A percentile compares a stretch with the other conserved stretches of the same genome.
phyloP scores from a whole-genome alignment of 2,888 invertebrate genomes.

The Tetranychus truncatus region DNA sequence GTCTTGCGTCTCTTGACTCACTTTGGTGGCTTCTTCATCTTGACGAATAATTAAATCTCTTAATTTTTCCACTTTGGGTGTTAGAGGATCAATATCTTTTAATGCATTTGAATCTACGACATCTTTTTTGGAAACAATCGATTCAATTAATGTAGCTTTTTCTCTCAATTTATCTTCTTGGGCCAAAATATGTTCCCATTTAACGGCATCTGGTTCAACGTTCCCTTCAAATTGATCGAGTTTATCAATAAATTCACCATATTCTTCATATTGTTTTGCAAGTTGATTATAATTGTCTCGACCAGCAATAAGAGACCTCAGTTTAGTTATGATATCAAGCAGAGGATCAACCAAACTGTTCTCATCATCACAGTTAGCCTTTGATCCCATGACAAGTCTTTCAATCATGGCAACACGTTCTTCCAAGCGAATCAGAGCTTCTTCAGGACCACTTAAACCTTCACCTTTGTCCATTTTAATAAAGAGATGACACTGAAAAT shows the following conservation, averaged over 20 bases:
- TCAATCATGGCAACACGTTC: neutral
- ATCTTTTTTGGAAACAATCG: neutral
- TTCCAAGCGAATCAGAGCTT: neutral
- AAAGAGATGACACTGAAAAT: neutral
- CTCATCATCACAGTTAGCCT: neutral
- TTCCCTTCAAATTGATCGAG: neutral
- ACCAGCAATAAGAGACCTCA: neutral
- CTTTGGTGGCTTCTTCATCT: neutral
- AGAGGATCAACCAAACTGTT: neutral
- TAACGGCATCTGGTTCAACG: neutral
- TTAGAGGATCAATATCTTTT: neutral
- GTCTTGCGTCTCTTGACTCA: neutral
- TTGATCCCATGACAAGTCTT: neutral
- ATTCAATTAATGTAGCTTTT: neutral
- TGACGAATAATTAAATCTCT: neutral
- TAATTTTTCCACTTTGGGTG: neutral
- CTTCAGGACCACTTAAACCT: neutral
- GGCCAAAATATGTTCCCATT: conserved; percentile 1
- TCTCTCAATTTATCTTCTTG: conserved; percentile 7
- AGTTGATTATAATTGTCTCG: neutral
- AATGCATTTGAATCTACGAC: neutral
- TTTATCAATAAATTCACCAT: neutral
- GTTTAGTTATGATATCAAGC: neutral
- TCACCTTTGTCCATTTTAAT: neutral
- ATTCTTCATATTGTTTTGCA: neutral